phyloP scores from a whole-genome alignment of 2,797 vertebrate species.

The Hoplostethus atlanticus region DNA sequence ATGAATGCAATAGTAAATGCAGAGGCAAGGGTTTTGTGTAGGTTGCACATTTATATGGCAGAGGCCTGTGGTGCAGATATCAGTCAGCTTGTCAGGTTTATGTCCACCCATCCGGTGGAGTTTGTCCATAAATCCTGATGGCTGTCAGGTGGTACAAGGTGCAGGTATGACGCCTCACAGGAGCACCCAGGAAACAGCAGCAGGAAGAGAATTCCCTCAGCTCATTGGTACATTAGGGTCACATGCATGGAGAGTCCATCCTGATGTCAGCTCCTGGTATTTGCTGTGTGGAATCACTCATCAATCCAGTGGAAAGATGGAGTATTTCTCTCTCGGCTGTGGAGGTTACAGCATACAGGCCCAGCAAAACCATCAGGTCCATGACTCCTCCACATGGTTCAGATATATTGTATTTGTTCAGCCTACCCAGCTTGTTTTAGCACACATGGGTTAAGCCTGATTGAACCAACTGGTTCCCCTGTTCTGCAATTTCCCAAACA shows the following conservation, averaged over 20 bases:
- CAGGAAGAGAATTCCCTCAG: background rate
- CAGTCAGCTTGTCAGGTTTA: conserved; percentile 12
- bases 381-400: conserved; percentile 2
- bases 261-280: conserved; percentile 11
- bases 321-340: conserved; percentile 16
- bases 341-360: background rate
- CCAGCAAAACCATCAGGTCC: conserved; percentile 1
- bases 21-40: conserved; percentile 3
- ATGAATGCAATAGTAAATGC: background rate
- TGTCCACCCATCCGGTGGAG: background rate
- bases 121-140: background rate
- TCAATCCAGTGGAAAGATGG: too few relatives aligned
- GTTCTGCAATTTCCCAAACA: background rate
- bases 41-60: conserved; percentile 6
- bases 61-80: background rate
- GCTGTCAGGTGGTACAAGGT: background rate
- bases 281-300: conserved; percentile 9
- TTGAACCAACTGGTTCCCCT: background rate
- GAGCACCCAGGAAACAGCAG: conserved; percentile 6
- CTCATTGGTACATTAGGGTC: conserved; percentile 24
- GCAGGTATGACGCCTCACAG: background rate
- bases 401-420: conserved; percentile 4
- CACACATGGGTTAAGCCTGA: background rate
- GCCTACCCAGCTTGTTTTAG: background rate
- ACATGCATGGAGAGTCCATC: conserved; percentile 13